Evolutionary conservation across 2,888 invertebrate species (phyloP).

Genomic region (Pandemis cinnamomeana): DNA sequence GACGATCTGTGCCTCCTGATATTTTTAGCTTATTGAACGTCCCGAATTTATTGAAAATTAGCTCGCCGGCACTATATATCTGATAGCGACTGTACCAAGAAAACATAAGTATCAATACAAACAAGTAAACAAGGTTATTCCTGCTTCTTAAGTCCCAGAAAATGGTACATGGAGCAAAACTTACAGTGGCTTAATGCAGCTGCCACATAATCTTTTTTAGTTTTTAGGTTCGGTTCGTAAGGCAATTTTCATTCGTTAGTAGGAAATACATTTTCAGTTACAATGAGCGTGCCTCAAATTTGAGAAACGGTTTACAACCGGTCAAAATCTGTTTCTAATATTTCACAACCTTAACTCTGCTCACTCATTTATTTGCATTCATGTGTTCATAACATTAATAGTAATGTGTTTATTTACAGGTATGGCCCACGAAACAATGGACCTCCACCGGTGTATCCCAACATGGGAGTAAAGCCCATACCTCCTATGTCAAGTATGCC

Average conservation of each 20-base stretch:
- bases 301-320: background rate
- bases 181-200: background rate
- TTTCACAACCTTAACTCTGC: background rate
- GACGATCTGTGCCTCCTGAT: too few relatives aligned
- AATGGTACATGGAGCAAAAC: background rate
- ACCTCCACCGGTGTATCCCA: slow-evolving; percentile 68
- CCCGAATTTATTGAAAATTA: too few relatives aligned
- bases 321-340: background rate
- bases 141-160: background rate
- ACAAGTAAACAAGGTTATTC: too few relatives aligned
- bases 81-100: too few relatives aligned
- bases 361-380: background rate
- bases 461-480: slow-evolving; percentile 68
- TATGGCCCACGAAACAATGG: slow-evolving; percentile 72
- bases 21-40: too few relatives aligned
- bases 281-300: background rate
- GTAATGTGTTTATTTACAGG: slow-evolving; percentile 58
- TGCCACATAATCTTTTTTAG: background rate
- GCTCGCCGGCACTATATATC: too few relatives aligned
- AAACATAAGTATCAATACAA: too few relatives aligned
- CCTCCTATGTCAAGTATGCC: slow-evolving; percentile 64
- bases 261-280: slow-evolving; percentile 12
- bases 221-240: slow-evolving; percentile 60
- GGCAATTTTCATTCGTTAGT: slow-evolving; percentile 48
- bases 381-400: background rate